Conservation (phyloP, 1,140 invertebrate genomes). For the Drosophila tristis region DNA sequence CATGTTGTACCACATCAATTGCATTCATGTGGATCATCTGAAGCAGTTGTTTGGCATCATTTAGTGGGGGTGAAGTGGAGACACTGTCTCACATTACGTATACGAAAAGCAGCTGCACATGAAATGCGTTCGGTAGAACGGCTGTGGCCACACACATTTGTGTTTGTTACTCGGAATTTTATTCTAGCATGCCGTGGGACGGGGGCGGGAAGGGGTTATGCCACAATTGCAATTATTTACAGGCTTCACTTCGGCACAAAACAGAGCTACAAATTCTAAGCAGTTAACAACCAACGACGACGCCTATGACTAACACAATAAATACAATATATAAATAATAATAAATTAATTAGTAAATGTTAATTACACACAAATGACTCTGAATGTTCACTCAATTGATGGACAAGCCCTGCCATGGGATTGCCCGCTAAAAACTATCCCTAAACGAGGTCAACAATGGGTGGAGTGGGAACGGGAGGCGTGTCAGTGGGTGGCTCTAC, state of each 20-base stretch:
- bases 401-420: constrained; percentile 17
- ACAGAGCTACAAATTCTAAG: constrained; percentile 40
- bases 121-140: neutral
- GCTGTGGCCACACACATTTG: constrained; percentile 17
- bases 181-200: neutral
- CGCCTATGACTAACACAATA: constrained; percentile 59
- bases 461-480: neutral
- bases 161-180: constrained; percentile 47
- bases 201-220: constrained; percentile 27
- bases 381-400: constrained; percentile 67
- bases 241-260: constrained; percentile 38
- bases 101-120: constrained; percentile 8
- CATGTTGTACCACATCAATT: constrained; percentile 51
- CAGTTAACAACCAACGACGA: constrained; percentile 58
- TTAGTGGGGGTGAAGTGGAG: neutral
- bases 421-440: constrained; percentile 41
- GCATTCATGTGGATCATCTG: constrained; percentile 47
- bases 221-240: constrained; percentile 74
- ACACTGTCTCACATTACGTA: constrained; percentile 27
- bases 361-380: constrained; percentile 80
- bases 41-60: constrained; percentile 57
- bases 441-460: constrained; percentile 49
- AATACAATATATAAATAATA: constrained; percentile 64
- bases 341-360: constrained; percentile 68
- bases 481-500: constrained; percentile 28